Evolutionary conservation across 2,888 invertebrate genomes (phyloP).

Genomic region (Ennomos quercinarius): DNA sequence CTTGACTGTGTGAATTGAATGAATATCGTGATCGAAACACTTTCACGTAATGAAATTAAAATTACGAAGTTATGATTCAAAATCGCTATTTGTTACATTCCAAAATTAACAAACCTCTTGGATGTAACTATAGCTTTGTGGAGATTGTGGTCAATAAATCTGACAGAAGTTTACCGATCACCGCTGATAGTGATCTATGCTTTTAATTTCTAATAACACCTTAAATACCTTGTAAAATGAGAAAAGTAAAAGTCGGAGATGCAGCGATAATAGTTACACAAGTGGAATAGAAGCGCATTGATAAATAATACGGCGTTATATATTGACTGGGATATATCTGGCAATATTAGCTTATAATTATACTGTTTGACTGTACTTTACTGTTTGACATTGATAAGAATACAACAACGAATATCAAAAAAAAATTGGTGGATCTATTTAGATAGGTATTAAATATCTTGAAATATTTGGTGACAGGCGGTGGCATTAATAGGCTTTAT

Average conservation of each 20-base stretch:
- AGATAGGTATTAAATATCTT: too few relatives aligned
- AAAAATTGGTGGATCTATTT: too few relatives aligned
- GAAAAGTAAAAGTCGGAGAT: conserved; percentile 34
- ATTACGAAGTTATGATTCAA: conserved; percentile 40
- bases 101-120: conserved; percentile 7
- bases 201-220: conserved; percentile 38
- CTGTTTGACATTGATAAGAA: too few relatives aligned
- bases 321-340: conserved; percentile 24
- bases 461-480: too few relatives aligned
- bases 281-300: conserved; percentile 27
- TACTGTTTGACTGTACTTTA: too few relatives aligned
- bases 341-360: neutral
- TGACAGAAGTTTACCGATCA: conserved; percentile 41
- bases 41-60: conserved; percentile 53
- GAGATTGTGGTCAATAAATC: conserved; percentile 30
- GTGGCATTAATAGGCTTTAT: too few relatives aligned
- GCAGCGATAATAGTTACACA: conserved; percentile 22
- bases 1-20: conserved; percentile 42
- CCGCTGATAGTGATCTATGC: conserved; percentile 46
- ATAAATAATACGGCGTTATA: conserved; percentile 21
- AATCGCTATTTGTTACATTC: conserved; percentile 35
- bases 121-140: conserved; percentile 30
- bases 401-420: too few relatives aligned
- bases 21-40: conserved; percentile 46
- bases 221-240: conserved; percentile 28